phyloP scores from a whole-genome alignment of 2,888 invertebrate genomes.

The Oithona nana region DNA sequence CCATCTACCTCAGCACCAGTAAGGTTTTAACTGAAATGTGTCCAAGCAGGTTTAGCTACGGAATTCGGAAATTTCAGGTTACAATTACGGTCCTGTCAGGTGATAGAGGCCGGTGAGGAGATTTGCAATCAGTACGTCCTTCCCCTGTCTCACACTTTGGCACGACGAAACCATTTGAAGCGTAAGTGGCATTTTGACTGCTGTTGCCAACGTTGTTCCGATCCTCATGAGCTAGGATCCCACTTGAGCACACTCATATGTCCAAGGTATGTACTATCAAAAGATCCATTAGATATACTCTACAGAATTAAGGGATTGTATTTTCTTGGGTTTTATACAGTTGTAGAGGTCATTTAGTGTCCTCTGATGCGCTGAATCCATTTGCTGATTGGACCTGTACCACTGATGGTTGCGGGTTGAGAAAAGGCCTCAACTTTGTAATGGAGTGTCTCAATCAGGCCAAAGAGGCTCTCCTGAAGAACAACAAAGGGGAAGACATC shows the following conservation, averaged over 20 bases:
- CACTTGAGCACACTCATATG: constrained; percentile 21
- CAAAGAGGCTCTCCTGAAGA: neutral
- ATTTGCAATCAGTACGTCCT: neutral
- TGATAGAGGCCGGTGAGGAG: neutral
- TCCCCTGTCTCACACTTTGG: neutral
- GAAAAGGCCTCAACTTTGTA: neutral
- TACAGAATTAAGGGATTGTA: too few relatives aligned
- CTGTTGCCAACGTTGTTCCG: constrained; percentile 21
- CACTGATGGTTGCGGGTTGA: neutral
- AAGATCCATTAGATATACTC: constrained; percentile 8
- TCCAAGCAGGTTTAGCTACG: neutral
- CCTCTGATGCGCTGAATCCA: neutral
- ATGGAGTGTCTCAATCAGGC: neutral
- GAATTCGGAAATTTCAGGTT: neutral
- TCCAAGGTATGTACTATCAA: constrained; percentile 17
- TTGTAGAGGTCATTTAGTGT: neutral
- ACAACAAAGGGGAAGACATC: neutral
- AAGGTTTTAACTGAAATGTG: neutral
- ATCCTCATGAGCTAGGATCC: constrained; percentile 21
- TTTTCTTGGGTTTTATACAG: too few relatives aligned
- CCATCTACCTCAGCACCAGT: neutral
- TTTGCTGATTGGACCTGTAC: neutral
- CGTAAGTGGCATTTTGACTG: constrained; percentile 21
- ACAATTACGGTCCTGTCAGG: neutral
- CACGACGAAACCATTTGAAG: neutral